phyloP scores from a whole-genome alignment of 2,797 vertebrate species.

The Esox lucius region DNA sequence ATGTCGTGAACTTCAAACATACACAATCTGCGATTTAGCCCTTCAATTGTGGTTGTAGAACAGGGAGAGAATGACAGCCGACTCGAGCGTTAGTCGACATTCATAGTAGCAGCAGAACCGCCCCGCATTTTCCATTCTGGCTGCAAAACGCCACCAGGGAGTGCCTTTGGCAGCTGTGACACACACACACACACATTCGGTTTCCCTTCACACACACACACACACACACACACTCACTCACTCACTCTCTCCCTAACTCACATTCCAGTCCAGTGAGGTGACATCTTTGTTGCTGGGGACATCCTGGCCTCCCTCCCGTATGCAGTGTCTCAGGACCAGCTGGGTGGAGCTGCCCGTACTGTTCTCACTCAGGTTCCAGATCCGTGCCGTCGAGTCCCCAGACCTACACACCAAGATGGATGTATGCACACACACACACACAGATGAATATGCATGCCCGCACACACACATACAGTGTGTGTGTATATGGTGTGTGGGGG shows the following conservation, averaged over 20 bases:
- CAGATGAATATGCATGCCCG: background rate
- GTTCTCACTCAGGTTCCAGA: slow-evolving; percentile 98
- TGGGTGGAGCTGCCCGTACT: slow-evolving; percentile 93
- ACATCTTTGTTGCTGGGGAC: slow-evolving; percentile 99
- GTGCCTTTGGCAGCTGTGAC: slow-evolving; percentile 36
- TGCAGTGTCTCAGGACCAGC: slow-evolving; percentile 96
- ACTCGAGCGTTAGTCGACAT: slow-evolving; percentile 5
- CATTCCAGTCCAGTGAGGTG: slow-evolving; percentile 98
- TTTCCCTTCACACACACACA: background rate
- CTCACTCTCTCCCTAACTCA: slow-evolving; percentile 62
- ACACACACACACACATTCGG: slow-evolving; percentile 28
- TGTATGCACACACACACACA: background rate
- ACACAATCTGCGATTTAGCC: background rate
- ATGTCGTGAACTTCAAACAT: background rate
- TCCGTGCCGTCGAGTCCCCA: slow-evolving; percentile 96
- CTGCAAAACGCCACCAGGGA: slow-evolving; percentile 31
- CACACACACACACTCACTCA: no score
- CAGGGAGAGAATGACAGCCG: slow-evolving; percentile 4
- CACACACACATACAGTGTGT: background rate
- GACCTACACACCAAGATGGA: slow-evolving; percentile 73
- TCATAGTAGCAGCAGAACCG: slow-evolving; percentile 13
- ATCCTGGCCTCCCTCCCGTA: slow-evolving; percentile 97
- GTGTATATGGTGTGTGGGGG: no score
- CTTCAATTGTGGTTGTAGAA: background rate
- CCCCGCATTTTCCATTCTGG: slow-evolving; percentile 15